A percentile compares a stretch with the other conserved stretches of the same genome.
Conservation (phyloP, 2,113 vertebrate species). For the Pomatorhinus ruficollis region DNA sequence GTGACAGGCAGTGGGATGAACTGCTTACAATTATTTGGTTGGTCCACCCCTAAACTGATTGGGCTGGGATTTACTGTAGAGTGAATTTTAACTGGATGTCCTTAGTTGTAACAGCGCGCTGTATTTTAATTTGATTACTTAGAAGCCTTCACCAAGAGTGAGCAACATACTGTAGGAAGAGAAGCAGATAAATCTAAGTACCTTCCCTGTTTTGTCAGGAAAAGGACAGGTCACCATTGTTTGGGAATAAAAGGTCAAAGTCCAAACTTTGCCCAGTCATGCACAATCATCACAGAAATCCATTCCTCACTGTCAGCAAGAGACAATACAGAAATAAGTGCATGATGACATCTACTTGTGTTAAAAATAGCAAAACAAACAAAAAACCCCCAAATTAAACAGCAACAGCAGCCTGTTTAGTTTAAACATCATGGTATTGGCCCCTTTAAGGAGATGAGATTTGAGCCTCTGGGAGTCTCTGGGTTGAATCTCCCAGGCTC, state of each 20-base stretch:
- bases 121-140: neutral
- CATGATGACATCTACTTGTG: constrained; percentile 5
- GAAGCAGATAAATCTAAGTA: neutral
- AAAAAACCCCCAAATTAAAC: neutral
- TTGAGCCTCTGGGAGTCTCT: neutral
- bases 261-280: neutral
- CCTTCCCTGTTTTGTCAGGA: neutral
- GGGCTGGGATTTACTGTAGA: neutral
- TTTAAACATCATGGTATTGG: neutral
- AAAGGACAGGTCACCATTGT: neutral
- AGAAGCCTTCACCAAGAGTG: neutral
- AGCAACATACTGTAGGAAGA: neutral
- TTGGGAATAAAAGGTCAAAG: neutral
- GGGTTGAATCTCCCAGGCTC: constrained; percentile 33
- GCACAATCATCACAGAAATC: neutral
- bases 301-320: neutral
- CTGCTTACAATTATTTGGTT: neutral
- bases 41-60: neutral
- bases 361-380: constrained; percentile 29
- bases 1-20: neutral
- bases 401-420: neutral
- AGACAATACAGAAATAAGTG: neutral
- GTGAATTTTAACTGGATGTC: neutral
- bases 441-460: neutral
- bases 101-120: neutral